Evolutionary conservation across 2,888 invertebrate genomes (phyloP), one percentile per base, ranked within the genome.

Genomic region (Lycia hirtaria): DNA sequence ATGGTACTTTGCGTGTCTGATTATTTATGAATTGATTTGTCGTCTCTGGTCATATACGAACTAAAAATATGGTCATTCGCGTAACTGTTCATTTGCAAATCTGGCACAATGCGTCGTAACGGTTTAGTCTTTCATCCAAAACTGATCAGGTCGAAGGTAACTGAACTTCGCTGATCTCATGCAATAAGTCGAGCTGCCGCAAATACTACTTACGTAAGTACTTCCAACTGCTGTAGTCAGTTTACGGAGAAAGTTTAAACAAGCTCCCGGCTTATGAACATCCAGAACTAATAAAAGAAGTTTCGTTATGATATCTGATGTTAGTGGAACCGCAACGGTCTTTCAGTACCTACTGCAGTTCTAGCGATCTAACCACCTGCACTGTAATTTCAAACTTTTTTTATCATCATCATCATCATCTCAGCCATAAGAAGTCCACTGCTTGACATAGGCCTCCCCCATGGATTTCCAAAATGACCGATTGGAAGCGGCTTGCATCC

Each of bases 221-320:
- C 4, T 37, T n/a, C 15, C 33, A 15, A 10, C 14, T 30, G 12
- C 4, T 38, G 10, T 9, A 12, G 0, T 4, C 41, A 26, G 15
- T 26, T 28, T 28, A 19, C 47, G n/a, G 48, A 37, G 4, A 15
- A 48, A 48, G 35, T 48, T 48, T 48, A 48, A 48, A 48, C 35
- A 37, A 48, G 48, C 9, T 26, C 20, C 17, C 28, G 45, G 22
- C 22, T 45, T 49, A 37, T 28, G 37, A 28, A 28, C 26, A 9
- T 28, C 26, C 20, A 26, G 48, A 24, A 38, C 19, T 49, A 49
- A 49, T 28, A 37, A 49, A 37, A 38, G 19, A 38, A 49, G 28
- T 49, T 24, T 37, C 37, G 6, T 37, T 37, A 37, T 17, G 38
- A 38, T 49, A 49, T 45, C 45, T 30, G 32, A 30, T 32, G 28